Base-by-base conservation (phyloP, 1,140 invertebrate species). In the Drosophila yakuba region DNA sequence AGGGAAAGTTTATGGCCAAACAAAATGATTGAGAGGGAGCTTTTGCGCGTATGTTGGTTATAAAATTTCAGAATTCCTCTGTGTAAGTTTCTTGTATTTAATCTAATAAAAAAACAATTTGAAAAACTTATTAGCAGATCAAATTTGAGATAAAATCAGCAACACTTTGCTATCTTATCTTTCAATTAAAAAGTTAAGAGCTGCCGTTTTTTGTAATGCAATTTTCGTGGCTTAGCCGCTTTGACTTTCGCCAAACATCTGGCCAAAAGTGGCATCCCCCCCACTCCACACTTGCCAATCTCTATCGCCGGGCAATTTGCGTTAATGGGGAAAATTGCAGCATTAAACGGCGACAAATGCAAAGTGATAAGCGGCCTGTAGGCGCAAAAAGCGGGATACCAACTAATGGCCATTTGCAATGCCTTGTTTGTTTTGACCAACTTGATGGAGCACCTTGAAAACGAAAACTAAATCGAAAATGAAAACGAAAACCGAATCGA, bases 331-430 rank as follows among this genome's bases (percentile, higher is more conserved):
- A 73, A 73, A 73, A 73, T 60, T 39, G 55, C 38, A 60, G 39
- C 67, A 73, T 73, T 73, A 73, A 73, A 38, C 43, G 28, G 28
- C 36, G 55, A 71, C 67, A 73, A 73, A 73, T 73, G 56, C 67
- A 73, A 44, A 54, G 45, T 45, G 69, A 73, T 73, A 73, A 73
- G 56, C 11, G 17, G 17, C 39, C 38, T 43, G 60, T 60, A 28
- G 55, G 60, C 54, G 38, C 17, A 17, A 43, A 32, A 23, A 48
- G 23, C 17, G n/a, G 20, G 23, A 12, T 17, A 12, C 15, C 17
- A 36, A 20, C 25, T n/a, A 25, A 38, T 60, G 57, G 32, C n/a
- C 57, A 54, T 8, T 17, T 12, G 15, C 54, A 17, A 15, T 32
- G 28, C 10, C 67, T n/a, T 35, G 64, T 69, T 71, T 48, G 67